Evolutionary conservation across 2,113 vertebrate genomes (phyloP), one percentile per base, ranked within the genome.

Genomic region (Hystrix cristata): DNA sequence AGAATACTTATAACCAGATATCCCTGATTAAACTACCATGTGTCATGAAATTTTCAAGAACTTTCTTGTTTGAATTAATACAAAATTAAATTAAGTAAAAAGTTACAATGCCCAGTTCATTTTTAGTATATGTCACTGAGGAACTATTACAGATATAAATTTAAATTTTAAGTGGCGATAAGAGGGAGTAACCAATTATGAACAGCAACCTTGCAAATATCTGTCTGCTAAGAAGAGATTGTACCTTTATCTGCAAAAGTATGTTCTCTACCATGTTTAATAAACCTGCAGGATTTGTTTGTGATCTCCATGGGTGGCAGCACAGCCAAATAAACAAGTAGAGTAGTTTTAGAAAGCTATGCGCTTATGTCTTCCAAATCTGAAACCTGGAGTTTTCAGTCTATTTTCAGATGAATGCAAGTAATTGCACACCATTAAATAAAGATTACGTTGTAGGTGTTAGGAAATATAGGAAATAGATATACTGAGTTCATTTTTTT

Each of bases 241-340:
- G 48, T 69, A 72, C 80, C 55, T 3, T 38, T 48, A 38, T 38
- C 14, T 62, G 13, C 15, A 69, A 55, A 80, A 81, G 14, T 1
- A 65, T 23, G 1, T 55, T 53, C 3, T 69, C 80, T 48, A 53
- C 3, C 7, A 62, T 38, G 12, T 5, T 62, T 87, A 69, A 38
- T 59, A 43, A 80, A 76, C 14, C 62, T 71, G 1, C 11, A 79
- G 21, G 0, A 1, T 3, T 43, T 11, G 19, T 43, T 84, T 74
- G 38, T 69, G 18, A 0, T n/a, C 29, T 88, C 67, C 14, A 2
- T n/a, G 7, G 0, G 0, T 29, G 38, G 4, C 12, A 76, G 3
- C 0, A 31, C 43, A 13, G 16, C 11, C 31, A 13, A 51, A 86
- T 23, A 1, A 64, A 0, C 2, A 25, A 13, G 8, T 13, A 72